These are phyloP conservation scores for Scaeva pyrastri DNA, from an alignment of 2,888 invertebrate species.

Conservation along the genomic window DNA sequence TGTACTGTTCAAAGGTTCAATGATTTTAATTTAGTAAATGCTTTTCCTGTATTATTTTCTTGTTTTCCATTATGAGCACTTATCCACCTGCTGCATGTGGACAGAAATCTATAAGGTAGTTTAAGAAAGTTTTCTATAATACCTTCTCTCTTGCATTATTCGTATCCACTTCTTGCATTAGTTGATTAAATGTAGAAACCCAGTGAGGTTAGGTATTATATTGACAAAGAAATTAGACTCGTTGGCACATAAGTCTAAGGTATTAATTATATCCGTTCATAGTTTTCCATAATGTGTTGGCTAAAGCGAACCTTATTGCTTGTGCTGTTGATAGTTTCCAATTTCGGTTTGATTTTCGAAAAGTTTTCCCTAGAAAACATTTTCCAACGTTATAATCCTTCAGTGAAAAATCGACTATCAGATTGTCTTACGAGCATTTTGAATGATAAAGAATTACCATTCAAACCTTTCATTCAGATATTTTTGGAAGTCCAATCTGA, in stretches of 20 bases:
- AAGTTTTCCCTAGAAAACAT: neutral
- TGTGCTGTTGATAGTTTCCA: neutral
- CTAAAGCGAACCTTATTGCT: neutral
- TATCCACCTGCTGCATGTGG: too few species aligned
- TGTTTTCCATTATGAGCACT: neutral
- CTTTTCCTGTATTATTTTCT: neutral
- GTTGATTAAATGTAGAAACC: neutral
- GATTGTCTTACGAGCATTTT: neutral
- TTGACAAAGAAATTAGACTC: neutral
- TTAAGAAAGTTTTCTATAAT: neutral
- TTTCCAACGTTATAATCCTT: neutral
- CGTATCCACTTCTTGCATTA: constrained; percentile 6
- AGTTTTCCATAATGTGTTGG: constrained; percentile 10
- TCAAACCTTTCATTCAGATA: neutral
- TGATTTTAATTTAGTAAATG: constrained; percentile 16
- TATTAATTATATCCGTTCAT: neutral
- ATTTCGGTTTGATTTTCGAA: neutral
- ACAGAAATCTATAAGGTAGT: neutral
- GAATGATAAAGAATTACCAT: neutral
- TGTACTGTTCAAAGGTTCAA: neutral
- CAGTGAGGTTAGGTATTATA: neutral
- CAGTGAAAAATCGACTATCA: neutral
- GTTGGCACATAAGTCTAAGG: neutral
- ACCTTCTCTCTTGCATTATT: neutral
- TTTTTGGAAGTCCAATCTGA: neutral